These are phyloP conservation scores for Propithecus deckenii DNA, from an alignment of 2,797 vertebrate species.

Conservation along the genomic window DNA sequence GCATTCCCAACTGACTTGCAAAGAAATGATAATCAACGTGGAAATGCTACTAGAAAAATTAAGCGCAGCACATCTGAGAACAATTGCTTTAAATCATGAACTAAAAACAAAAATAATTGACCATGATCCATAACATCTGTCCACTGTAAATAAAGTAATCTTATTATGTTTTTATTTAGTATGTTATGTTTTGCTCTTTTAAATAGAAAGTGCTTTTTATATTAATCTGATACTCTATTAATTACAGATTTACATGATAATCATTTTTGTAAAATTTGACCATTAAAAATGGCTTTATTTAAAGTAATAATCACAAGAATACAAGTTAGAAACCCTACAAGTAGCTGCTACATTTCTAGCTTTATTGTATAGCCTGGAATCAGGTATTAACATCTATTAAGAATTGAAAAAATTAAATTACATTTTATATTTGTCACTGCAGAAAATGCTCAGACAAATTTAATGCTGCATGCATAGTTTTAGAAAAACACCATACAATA, in stretches of 20 bases:
- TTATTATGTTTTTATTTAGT: not conserved
- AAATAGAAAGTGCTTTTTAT: not conserved
- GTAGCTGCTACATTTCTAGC: not conserved
- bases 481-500: not conserved
- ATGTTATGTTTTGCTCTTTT: not conserved
- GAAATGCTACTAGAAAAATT: constrained; percentile 73
- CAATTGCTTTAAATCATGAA: constrained; percentile 75
- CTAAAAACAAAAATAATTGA: constrained; percentile 64
- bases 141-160: constrained; percentile 53
- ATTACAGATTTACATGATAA: not conserved
- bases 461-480: not conserved
- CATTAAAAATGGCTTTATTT: not conserved
- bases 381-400: not conserved
- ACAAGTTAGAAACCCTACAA: not conserved
- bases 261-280: not conserved
- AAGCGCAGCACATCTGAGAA: constrained; percentile 70
- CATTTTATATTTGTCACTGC: not conserved
- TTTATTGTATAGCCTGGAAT: not conserved
- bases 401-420: not conserved
- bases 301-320: not conserved
- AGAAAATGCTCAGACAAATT: not conserved
- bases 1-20: constrained; percentile 67
- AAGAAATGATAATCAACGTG: constrained; percentile 76
- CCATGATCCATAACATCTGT: constrained; percentile 61
- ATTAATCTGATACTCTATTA: constrained; percentile 14